phyloP scores from a whole-genome alignment of 2,888 invertebrate species.

The Palloptera scutellata region DNA sequence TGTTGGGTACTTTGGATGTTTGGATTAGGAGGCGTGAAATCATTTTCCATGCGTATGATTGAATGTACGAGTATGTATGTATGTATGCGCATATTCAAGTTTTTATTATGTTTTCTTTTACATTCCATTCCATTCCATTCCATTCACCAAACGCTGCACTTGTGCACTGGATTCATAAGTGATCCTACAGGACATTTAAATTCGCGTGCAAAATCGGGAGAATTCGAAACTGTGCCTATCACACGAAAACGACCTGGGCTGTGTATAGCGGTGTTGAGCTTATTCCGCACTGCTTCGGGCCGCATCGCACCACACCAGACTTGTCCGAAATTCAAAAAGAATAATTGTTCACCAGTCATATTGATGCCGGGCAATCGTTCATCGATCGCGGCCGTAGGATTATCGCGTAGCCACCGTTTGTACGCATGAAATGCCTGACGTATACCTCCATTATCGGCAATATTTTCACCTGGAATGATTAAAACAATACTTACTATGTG shows the following conservation, averaged over 20 bases:
- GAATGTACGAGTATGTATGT: neutral
- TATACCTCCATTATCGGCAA: constrained; percentile 95
- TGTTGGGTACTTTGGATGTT: too few relatives aligned
- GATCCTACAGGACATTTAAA: constrained; percentile 76
- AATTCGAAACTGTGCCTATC: constrained; percentile 81
- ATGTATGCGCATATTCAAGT: too few relatives aligned
- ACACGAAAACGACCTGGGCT: constrained; percentile 84
- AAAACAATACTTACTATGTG: neutral
- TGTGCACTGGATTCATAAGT: constrained; percentile 80
- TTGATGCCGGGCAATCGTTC: constrained; percentile 78
- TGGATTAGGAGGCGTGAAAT: too few relatives aligned
- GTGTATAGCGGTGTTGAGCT: constrained; percentile 83
- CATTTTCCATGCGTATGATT: too few relatives aligned
- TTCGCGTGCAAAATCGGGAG: constrained; percentile 77
- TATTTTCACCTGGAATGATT: constrained; percentile 77
- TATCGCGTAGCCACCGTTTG: constrained; percentile 74
- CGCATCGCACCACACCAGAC: constrained; percentile 85
- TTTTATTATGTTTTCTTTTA: neutral
- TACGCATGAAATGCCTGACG: constrained; percentile 92
- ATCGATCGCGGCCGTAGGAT: constrained; percentile 66
- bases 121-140: constrained; percentile 26
- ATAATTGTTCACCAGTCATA: constrained; percentile 81
- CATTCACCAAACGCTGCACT: constrained; percentile 79
- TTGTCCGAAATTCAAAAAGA: constrained; percentile 91
- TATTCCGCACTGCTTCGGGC: constrained; percentile 81